These are phyloP conservation scores for Gallinago stenura DNA, from an alignment of 2,797 vertebrate genomes.

Conservation along the genomic window DNA sequence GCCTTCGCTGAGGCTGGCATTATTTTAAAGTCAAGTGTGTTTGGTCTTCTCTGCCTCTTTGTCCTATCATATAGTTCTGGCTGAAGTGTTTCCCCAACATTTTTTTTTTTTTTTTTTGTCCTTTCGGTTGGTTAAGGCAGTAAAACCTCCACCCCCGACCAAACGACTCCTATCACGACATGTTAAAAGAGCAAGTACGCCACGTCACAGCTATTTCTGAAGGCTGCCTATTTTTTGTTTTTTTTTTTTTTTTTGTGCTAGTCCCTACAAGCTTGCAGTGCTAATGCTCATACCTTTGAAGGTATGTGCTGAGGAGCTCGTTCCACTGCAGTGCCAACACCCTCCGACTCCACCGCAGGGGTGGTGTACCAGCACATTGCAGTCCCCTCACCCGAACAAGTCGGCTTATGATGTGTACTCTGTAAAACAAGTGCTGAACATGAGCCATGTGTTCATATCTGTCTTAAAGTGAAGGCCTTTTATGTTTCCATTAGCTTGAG, in stretches of 20 bases:
- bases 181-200: not conserved
- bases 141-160: not conserved
- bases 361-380: not conserved
- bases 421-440: not conserved
- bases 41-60: not conserved
- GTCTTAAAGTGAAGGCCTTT: not conserved
- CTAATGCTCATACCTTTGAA: constrained; percentile 23
- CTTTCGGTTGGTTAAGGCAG: not conserved
- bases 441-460: not conserved
- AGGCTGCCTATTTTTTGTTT: not conserved
- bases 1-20: not conserved
- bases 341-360: not conserved
- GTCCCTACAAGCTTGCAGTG: constrained; percentile 43
- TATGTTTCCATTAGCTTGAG: not conserved
- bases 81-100: not conserved
- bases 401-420: not conserved
- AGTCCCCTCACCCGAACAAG: not conserved
- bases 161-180: not conserved
- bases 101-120: not conserved
- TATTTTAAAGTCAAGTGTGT: not conserved
- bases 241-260: constrained; percentile 9
- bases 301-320: not conserved
- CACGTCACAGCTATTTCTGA: constrained; percentile 5
- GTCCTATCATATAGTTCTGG: not conserved
- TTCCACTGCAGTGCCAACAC: not conserved